Evolutionary conservation across 2,113 vertebrate species (phyloP).

Genomic region (Neotoma lepida): DNA sequence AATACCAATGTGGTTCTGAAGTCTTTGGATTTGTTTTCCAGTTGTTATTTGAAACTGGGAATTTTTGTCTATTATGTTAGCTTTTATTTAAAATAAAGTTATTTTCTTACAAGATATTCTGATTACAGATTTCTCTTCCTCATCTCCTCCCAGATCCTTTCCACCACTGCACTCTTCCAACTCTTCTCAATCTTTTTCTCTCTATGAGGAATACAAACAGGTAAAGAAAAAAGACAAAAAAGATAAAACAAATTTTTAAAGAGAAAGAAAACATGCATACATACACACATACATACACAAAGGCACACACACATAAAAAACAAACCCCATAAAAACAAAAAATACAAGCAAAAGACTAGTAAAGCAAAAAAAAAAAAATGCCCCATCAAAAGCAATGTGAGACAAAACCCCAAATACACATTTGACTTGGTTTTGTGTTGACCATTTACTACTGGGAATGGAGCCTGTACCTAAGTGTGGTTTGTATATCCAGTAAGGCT

Average conservation of each 20-base stretch:
- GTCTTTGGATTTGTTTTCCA: background rate
- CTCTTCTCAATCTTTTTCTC: background rate
- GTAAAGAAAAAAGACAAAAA: background rate
- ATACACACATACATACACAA: background rate
- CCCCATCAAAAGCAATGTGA: too few species aligned
- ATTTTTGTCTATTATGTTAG: background rate
- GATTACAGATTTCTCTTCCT: background rate
- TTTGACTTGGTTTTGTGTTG: too few species aligned
- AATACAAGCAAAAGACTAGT: background rate
- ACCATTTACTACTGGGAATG: too few species aligned
- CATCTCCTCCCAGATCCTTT: background rate
- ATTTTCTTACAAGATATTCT: background rate
- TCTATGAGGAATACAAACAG: background rate
- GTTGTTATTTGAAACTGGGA: background rate
- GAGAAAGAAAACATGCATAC: background rate
- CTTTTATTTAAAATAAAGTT: background rate
- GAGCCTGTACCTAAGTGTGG: too few species aligned
- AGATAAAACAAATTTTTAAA: background rate
- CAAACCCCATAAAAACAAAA: background rate
- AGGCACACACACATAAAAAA: background rate
- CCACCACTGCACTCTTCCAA: background rate
- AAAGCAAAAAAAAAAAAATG: too few species aligned
- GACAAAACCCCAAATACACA: too few species aligned
- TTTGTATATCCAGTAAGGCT: too few species aligned
- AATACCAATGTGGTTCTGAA: background rate